Evolutionary conservation across 2,113 vertebrate genomes (phyloP), one percentile per base, ranked within the genome.

Genomic region (Atlantisia rogersi): DNA sequence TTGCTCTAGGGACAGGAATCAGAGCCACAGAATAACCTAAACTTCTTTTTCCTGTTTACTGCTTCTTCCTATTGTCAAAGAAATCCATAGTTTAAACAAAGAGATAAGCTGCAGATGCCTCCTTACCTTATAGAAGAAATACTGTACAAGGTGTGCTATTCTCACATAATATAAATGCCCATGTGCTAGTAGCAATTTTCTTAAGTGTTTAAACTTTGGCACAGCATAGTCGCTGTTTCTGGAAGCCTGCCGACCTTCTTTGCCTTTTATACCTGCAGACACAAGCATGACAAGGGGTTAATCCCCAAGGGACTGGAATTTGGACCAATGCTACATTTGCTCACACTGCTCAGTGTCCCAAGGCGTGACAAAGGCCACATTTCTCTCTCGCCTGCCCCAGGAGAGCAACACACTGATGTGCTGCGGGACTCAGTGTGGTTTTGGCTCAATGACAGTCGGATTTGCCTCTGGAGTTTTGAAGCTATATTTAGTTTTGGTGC

Each of bases 41-140:
- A 16, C 1, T 3, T 1, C 4, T n/a, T n/a, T 44, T 35, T 1
- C 44, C 35, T 18, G 4, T 42, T 88, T 44, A n/a, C 20, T 53
- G 3, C 11, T 85, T 60, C n/a, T n/a, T 42, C 22, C 62, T 39
- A 15, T 20, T 25, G 10, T 16, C 32, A 48, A 37, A 63, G 10
- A n/a, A 42, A 13, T 2, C 35, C 48, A 52, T 0, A 37, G 17
- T 1, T 52, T 18, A 35, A 32, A 53, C 35, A 77, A 50, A 70
- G 60, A 39, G 35, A 69, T 16, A 65, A 91, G 56, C 20, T 52
- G 55, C 71, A 87, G 42, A 9, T 37, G 15, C 37, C 35, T 50
- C 70, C 95, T 91, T 98, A 99, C 99, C 99, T 99, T 99, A 98
- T 99, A 99, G 98, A 99, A 99, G 98, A 99, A 99, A 98, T 99